Evolutionary conservation across 2,888 invertebrate species (phyloP).

Genomic region (Chaitophorus viminalis): DNA sequence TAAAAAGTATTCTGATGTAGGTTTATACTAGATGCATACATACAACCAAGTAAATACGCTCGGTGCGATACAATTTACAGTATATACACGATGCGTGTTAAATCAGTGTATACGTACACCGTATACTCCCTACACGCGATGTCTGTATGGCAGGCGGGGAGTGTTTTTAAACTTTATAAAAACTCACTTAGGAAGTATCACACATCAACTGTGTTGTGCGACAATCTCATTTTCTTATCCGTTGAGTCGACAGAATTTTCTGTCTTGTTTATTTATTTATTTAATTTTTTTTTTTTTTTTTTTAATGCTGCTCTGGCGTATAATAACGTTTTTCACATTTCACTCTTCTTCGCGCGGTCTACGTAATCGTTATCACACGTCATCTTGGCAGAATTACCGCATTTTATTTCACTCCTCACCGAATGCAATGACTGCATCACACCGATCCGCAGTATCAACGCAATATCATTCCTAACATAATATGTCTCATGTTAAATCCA

Average conservation of each 20-base stretch:
- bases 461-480: too few species aligned
- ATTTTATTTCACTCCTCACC: not conserved
- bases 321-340: not conserved
- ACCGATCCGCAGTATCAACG: too few species aligned
- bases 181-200: not conserved
- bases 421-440: not conserved
- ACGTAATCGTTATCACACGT: too few species aligned
- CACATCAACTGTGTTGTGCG: not conserved
- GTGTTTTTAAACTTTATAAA: conserved; percentile 5
- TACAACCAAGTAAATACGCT: not conserved
- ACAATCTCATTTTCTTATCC: not conserved
- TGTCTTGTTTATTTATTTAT: not conserved
- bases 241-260: not conserved
- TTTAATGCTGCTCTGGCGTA: not conserved
- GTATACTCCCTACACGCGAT: too few species aligned
- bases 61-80: too few species aligned
- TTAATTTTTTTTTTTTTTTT: too few species aligned
- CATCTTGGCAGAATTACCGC: too few species aligned
- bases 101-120: not conserved
- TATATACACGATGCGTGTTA: not conserved
- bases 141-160: not conserved
- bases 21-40: not conserved
- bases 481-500: too few species aligned
- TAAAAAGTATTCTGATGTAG: too few species aligned
- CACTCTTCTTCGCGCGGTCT: not conserved